A percentile compares a stretch with the other conserved stretches of the same genome.
Evolutionary conservation across 2,888 invertebrate genomes (phyloP).

Genomic region (Leptopterna dolabrata): DNA sequence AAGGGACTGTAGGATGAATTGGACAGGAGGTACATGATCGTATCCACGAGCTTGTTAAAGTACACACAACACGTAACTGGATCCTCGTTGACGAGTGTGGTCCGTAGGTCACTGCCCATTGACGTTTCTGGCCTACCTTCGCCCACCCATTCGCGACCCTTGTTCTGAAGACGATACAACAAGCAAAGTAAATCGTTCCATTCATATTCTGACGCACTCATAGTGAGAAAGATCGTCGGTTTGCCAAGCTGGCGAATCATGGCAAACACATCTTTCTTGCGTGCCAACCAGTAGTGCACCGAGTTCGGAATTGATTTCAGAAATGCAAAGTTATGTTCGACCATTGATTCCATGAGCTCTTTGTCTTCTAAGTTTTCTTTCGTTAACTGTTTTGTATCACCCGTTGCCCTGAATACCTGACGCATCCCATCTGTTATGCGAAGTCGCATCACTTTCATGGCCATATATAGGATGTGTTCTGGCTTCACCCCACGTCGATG

Average conservation of each 20-base stretch:
- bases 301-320: conserved; percentile 57
- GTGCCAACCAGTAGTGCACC: background rate
- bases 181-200: too few relatives aligned
- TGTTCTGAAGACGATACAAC: background rate
- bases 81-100: background rate
- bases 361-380: conserved; percentile 64
- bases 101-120: background rate
- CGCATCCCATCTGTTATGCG: too few relatives aligned
- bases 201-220: background rate
- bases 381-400: conserved; percentile 64
- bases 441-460: too few relatives aligned
- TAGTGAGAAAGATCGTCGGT: conserved; percentile 59
- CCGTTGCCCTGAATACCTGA: too few relatives aligned
- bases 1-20: conserved; percentile 60
- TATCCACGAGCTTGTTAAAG: background rate
- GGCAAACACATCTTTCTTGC: background rate
- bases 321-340: too few relatives aligned
- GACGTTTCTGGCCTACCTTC: background rate
- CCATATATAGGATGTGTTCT: too few relatives aligned
- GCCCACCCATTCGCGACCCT: background rate
- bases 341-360: too few relatives aligned
- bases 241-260: too few relatives aligned
- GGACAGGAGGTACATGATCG: conserved; percentile 46
- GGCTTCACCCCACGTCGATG: too few relatives aligned
- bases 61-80: too few relatives aligned